phyloP scores from a whole-genome alignment of 2,797 vertebrate species.

The Tamandua tetradactyla region DNA sequence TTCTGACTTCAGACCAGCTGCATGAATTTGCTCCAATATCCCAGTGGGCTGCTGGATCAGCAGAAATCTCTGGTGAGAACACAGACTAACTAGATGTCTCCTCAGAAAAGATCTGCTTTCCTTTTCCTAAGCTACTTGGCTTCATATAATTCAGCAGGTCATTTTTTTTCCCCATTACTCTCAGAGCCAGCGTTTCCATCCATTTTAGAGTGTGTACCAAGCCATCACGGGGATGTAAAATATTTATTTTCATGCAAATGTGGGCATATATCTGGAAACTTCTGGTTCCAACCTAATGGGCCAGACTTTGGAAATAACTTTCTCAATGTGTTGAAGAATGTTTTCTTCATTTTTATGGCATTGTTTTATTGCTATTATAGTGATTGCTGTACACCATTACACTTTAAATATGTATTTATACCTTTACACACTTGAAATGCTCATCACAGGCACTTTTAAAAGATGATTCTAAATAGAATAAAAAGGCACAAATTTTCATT shows the following conservation, averaged over 20 bases:
- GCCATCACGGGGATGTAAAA: constrained; percentile 15
- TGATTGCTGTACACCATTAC: constrained; percentile 25
- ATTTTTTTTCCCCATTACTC: not conserved
- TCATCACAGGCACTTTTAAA: constrained; percentile 47
- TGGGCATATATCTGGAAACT: constrained; percentile 47
- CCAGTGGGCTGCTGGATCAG: not conserved
- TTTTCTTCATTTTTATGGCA: constrained; percentile 47
- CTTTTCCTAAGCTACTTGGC: not conserved
- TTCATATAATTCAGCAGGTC: not conserved
- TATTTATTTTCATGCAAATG: constrained; percentile 66
- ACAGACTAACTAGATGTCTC: not conserved
- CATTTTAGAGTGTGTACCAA: not conserved
- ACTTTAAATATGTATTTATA: constrained; percentile 44
- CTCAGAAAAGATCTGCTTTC: constrained; percentile 26
- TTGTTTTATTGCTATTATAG: constrained; percentile 4
- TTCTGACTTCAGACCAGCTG: constrained; percentile 27
- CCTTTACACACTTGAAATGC: not conserved
- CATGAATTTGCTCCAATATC: not conserved
- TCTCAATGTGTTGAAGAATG: constrained; percentile 28
- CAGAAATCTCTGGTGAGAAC: constrained; percentile 17
- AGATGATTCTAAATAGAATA: not conserved
- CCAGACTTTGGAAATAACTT: constrained; percentile 53
- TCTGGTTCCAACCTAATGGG: constrained; percentile 37
- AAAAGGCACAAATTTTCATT: constrained; percentile 14
- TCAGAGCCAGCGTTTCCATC: not conserved